Percentiles rank a stretch among this genome's conserved stretches.
Evolutionary conservation across 2,888 invertebrate species (phyloP).

Genomic region (Melikaiella ostensackeni): DNA sequence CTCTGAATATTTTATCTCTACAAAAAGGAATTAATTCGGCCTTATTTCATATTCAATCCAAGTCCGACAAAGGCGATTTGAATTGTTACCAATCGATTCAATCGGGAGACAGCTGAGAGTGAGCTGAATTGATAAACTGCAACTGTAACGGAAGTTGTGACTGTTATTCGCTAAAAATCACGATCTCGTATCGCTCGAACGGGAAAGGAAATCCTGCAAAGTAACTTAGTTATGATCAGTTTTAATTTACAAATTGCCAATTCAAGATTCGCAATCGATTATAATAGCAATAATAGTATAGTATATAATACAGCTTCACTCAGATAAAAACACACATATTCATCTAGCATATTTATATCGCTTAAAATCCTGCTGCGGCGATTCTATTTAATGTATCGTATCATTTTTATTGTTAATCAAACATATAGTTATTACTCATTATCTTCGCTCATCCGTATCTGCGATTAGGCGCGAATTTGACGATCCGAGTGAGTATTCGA

Average conservation of each 20-base stretch:
- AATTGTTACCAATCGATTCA: background rate
- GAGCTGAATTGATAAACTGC: slow-evolving; percentile 34
- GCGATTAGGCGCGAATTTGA: background rate
- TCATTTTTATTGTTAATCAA: slow-evolving; percentile 5
- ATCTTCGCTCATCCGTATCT: background rate
- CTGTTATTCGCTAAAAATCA: slow-evolving; percentile 33
- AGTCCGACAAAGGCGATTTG: slow-evolving; percentile 14
- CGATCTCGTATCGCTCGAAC: slow-evolving; percentile 19
- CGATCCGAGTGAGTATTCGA: background rate
- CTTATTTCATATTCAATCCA: background rate
- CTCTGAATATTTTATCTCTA: background rate
- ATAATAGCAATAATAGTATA: slow-evolving; percentile 63
- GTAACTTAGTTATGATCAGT: slow-evolving; percentile 55
- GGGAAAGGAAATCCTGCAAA: slow-evolving; percentile 56
- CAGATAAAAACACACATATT: slow-evolving; percentile 74
- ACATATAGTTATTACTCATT: background rate
- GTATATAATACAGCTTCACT: slow-evolving; percentile 71
- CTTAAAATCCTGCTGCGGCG: slow-evolving; percentile 68
- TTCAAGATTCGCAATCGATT: slow-evolving; percentile 62
- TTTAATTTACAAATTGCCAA: slow-evolving; percentile 68
- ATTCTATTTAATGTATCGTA: slow-evolving; percentile 68
- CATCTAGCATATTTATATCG: slow-evolving; percentile 67
- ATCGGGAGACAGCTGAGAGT: slow-evolving; percentile 18
- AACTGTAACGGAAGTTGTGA: slow-evolving; percentile 23
- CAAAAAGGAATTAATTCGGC: background rate